Conservation (phyloP, 2,797 vertebrate genomes). For the Toxotes lorentzi region DNA sequence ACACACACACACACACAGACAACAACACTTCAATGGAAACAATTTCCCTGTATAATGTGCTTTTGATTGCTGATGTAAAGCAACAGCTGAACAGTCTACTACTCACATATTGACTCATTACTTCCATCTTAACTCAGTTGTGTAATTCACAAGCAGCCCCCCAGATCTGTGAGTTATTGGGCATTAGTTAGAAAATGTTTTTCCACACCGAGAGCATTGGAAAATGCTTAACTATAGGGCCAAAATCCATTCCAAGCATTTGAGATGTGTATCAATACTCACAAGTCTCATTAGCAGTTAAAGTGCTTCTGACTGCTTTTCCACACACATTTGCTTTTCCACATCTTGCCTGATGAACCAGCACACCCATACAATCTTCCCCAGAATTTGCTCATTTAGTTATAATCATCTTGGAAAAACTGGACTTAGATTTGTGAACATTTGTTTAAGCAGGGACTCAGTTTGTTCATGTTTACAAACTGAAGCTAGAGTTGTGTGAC, state of each 20-base stretch:
- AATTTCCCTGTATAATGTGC: conserved; percentile 12
- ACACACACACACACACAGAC: neutral
- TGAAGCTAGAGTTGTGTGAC: neutral
- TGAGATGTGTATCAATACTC: conserved; percentile 34
- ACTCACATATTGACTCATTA: conserved; percentile 50
- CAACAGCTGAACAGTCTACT: conserved; percentile 29
- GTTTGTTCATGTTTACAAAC: conserved; percentile 33
- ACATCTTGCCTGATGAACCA: conserved; percentile 35
- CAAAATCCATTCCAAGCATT: conserved; percentile 47
- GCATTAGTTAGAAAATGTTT: conserved; percentile 32
- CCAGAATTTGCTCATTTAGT: conserved; percentile 39
- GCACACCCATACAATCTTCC: conserved; percentile 20
- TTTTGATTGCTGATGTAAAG: conserved; percentile 46
- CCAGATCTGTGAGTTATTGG: conserved; percentile 33
- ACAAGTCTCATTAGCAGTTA: conserved; percentile 52
- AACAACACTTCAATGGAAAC: neutral
- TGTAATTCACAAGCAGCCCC: conserved; percentile 37
- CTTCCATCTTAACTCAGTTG: conserved; percentile 34
- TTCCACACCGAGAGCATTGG: conserved; percentile 12
- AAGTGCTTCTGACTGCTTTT: conserved; percentile 47
- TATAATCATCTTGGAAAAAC: conserved; percentile 31
- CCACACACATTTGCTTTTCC: conserved; percentile 39
- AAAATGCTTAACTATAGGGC: conserved; percentile 32
- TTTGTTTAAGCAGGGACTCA: conserved; percentile 23
- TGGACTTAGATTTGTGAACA: conserved; percentile 37